Conservation (phyloP, 2,797 vertebrate species). For the Sebastes miniatus region DNA sequence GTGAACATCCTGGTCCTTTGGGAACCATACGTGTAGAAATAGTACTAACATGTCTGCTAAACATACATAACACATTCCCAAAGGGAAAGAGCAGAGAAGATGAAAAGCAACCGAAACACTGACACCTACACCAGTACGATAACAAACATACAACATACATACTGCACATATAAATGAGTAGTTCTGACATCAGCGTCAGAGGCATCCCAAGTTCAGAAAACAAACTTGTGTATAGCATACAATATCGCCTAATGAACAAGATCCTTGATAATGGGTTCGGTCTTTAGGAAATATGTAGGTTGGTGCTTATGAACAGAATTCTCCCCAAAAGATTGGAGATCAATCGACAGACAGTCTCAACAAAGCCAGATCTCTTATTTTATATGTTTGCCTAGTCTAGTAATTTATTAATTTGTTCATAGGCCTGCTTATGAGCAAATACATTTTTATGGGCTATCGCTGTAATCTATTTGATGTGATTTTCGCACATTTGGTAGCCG, state of each 20-base stretch:
- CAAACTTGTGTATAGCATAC: neutral
- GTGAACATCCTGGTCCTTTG: conserved; percentile 39
- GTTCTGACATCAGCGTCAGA: conserved; percentile 1
- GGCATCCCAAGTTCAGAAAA: neutral
- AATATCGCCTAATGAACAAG: neutral
- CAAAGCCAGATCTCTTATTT: no score
- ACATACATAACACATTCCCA: conserved; percentile 52
- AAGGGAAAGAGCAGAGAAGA: conserved; percentile 32
- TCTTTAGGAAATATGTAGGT: neutral
- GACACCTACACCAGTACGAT: neutral
- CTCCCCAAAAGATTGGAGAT: neutral
- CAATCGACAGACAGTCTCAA: no score
- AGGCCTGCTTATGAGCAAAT: neutral
- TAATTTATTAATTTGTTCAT: fast-evolving
- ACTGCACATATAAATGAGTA: neutral
- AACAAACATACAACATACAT: conserved; percentile 13
- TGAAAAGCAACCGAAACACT: conserved; percentile 38
- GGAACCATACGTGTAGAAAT: conserved; percentile 38
- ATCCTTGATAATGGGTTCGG: neutral
- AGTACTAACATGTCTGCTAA: conserved; percentile 60
- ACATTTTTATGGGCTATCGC: neutral
- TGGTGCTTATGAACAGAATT: neutral
- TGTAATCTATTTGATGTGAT: neutral
- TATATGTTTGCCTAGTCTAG: no score
- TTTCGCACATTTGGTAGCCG: neutral